Percentiles rank a stretch among this genome's conserved stretches.
phyloP scores from a whole-genome alignment of 2,888 invertebrate genomes.

The Lampropteryx suffumata region DNA sequence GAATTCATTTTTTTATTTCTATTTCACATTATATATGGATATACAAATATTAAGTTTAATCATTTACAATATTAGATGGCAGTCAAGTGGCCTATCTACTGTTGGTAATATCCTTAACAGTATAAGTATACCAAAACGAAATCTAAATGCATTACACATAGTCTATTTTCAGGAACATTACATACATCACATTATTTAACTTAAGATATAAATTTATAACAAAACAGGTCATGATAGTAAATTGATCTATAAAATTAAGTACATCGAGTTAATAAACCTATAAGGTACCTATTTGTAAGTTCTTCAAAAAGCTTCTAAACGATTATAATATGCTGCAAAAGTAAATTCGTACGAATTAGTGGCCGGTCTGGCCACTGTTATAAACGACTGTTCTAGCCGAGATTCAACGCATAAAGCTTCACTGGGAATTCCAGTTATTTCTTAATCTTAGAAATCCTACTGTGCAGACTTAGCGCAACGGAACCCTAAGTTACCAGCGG shows the following conservation, averaged over 20 bases:
- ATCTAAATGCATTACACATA: not conserved
- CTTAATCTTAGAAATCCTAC: not conserved
- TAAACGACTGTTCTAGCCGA: not conserved
- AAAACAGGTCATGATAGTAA: conserved; percentile 4
- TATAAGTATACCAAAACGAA: not conserved
- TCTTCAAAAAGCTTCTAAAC: not conserved
- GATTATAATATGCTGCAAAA: not conserved
- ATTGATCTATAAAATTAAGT: conserved; percentile 23
- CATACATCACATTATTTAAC: not conserved
- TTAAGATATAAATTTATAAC: not conserved
- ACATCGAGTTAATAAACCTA: not conserved
- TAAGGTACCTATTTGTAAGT: no score
- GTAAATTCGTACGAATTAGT: no score
- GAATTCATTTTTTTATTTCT: conserved; percentile 24
- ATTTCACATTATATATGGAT: not conserved
- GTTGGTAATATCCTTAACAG: conserved; percentile 3
- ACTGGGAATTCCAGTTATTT: no score
- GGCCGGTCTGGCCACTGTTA: not conserved
- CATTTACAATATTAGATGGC: not conserved
- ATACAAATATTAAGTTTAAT: no score
- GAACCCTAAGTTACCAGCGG: conserved; percentile 96
- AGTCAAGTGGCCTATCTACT: not conserved
- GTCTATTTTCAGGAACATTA: conserved; percentile 15
- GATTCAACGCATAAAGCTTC: not conserved
- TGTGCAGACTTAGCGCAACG: conserved; percentile 87